Percentiles rank a stretch among this genome's conserved stretches.
These are phyloP conservation scores for Garra rufa DNA, from an alignment of 2,113 vertebrate genomes.

Conservation along the genomic window DNA sequence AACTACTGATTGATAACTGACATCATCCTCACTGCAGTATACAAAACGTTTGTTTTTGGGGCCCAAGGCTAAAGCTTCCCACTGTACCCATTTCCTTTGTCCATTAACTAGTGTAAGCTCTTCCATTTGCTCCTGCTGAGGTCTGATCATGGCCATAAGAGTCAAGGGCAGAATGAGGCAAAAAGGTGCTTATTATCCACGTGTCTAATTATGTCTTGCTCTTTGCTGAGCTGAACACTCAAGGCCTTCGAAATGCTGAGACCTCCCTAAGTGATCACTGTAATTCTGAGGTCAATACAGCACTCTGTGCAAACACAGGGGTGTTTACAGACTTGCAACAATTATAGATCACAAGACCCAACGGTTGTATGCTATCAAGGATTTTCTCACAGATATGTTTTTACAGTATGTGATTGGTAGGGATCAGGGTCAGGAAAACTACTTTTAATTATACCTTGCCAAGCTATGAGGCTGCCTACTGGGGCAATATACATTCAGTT, in stretches of 20 bases:
- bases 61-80: neutral
- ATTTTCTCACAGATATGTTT: neutral
- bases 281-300: conserved; percentile 50
- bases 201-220: conserved; percentile 43
- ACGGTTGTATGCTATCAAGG: neutral
- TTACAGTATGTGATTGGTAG: neutral
- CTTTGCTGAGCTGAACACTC: neutral
- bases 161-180: conserved; percentile 13
- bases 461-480: neutral
- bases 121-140: neutral
- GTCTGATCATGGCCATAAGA: conserved; percentile 9
- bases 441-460: neutral
- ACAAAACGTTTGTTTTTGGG: neutral
- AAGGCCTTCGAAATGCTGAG: neutral
- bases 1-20: neutral
- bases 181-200: conserved; percentile 31
- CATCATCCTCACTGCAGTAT: neutral
- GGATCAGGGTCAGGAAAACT: neutral
- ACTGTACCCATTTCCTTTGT: neutral
- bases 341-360: conserved; percentile 37
- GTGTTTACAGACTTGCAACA: conserved; percentile 19
- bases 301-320: conserved; percentile 28
- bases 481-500: neutral
- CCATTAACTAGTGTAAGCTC: neutral
- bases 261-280: conserved; percentile 47